Evolutionary conservation across 1,140 invertebrate species (phyloP).

Genomic region (Papilio polytes): DNA sequence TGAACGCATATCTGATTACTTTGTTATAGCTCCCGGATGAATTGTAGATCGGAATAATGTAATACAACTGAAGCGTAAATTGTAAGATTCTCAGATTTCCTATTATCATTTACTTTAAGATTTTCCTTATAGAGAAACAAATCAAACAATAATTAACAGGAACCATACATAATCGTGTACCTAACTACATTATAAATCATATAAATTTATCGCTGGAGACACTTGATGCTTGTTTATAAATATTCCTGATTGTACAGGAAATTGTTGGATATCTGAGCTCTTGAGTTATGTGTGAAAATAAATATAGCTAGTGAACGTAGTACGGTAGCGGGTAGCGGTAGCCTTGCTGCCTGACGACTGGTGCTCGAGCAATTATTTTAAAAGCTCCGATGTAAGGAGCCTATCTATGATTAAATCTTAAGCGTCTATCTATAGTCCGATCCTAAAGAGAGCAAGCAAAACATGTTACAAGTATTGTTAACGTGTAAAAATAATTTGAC

Average conservation of each 20-base stretch:
- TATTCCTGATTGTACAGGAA: slow-evolving; percentile 36
- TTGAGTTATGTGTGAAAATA: slow-evolving; percentile 35
- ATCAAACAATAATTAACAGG: neutral
- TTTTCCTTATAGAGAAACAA: neutral
- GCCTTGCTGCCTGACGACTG: slow-evolving; percentile 20
- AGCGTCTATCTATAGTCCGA: slow-evolving; percentile 34
- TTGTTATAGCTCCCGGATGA: too few species aligned
- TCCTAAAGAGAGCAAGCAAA: slow-evolving; percentile 5
- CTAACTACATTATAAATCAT: slow-evolving; percentile 21
- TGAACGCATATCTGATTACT: too few species aligned
- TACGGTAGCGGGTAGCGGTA: slow-evolving; percentile 25
- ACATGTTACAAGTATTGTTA: neutral
- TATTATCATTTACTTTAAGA: neutral
- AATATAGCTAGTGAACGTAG: neutral
- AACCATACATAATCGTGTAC: neutral
- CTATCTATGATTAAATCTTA: slow-evolving; percentile 39
- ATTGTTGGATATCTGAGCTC: slow-evolving; percentile 23
- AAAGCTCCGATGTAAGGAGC: slow-evolving; percentile 10
- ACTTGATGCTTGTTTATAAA: slow-evolving; percentile 3
- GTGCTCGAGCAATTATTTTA: slow-evolving; percentile 29
- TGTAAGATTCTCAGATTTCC: neutral
- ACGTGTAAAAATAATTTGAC: neutral
- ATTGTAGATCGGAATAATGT: too few species aligned
- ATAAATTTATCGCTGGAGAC: neutral
- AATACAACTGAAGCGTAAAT: too few species aligned